Percentiles rank a stretch among this genome's conserved stretches.
Conservation (phyloP, 2,888 invertebrate genomes). For the Elysia crispata region DNA sequence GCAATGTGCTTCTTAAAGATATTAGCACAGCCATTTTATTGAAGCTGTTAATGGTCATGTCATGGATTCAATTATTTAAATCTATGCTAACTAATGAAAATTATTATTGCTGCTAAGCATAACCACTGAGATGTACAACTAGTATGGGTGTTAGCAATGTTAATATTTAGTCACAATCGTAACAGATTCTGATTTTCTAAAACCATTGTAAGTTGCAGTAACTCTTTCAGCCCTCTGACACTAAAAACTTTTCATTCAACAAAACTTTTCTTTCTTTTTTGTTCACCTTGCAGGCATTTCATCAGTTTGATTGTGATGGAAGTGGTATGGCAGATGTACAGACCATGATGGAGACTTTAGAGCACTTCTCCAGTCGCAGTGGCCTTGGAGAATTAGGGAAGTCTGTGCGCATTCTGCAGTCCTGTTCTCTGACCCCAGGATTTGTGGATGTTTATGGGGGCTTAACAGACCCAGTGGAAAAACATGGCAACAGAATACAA, state of each 20-base stretch:
- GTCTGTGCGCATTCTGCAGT: conserved; percentile 73
- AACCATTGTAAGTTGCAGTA: background rate
- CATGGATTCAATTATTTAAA: background rate
- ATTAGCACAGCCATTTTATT: no score
- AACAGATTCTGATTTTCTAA: no score
- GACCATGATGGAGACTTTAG: conserved; percentile 70
- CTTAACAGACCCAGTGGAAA: conserved; percentile 67
- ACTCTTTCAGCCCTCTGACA: no score
- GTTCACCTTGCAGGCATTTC: conserved; percentile 61
- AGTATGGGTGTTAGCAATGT: no score
- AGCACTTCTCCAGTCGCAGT: conserved; percentile 63
- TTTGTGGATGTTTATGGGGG: conserved; percentile 76
- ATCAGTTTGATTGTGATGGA: conserved; percentile 75
- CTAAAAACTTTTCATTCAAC: background rate
- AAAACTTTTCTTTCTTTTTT: background rate
- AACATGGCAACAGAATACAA: conserved; percentile 72
- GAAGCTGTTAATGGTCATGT: no score
- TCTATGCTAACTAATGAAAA: no score
- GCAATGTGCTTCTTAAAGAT: no score
- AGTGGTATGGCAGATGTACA: conserved; percentile 74
- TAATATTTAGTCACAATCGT: no score
- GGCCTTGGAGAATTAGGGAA: conserved; percentile 72
- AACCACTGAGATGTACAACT: no score
- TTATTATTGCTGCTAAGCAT: no score
- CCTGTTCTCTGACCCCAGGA: conserved; percentile 74